Percentiles rank a stretch among this genome's conserved stretches.
Conservation (phyloP, 2,888 invertebrate genomes). For the Cryptocheilus praepositus region DNA sequence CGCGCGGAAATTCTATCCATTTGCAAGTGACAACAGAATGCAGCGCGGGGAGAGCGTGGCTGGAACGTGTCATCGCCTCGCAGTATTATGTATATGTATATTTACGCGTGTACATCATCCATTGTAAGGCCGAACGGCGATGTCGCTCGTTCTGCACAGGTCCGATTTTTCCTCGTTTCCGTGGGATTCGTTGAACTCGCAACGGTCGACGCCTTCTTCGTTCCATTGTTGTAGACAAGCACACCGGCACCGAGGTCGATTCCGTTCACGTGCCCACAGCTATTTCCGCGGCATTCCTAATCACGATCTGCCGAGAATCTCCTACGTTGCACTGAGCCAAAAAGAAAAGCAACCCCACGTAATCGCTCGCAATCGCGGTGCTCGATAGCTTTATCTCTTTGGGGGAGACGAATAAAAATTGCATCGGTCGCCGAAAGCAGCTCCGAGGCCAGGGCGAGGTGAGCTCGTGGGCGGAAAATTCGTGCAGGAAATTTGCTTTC, state of each 20-base stretch:
- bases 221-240: too few species aligned
- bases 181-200: background rate
- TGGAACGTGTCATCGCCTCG: constrained; percentile 41
- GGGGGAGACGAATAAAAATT: background rate
- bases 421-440: background rate
- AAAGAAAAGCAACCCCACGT: too few species aligned
- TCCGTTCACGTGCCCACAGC: too few species aligned
- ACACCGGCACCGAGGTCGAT: too few species aligned
- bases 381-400: too few species aligned
- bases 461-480: constrained; percentile 34
- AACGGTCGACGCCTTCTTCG: too few species aligned
- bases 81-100: constrained; percentile 40
- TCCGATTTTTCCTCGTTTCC: constrained; percentile 6
- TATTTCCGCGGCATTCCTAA: too few species aligned
- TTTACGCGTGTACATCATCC: constrained; percentile 23
- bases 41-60: constrained; percentile 28
- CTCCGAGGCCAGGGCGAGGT: too few species aligned
- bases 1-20: constrained; percentile 46
- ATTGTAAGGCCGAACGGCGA: constrained; percentile 28
- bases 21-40: constrained; percentile 50
- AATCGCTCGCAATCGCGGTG: too few species aligned
- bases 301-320: too few species aligned
- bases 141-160: background rate
- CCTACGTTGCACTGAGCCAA: too few species aligned
- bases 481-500: constrained; percentile 59